Conservation (phyloP, 1,140 invertebrate species). For the Harpegnathos saltator region DNA sequence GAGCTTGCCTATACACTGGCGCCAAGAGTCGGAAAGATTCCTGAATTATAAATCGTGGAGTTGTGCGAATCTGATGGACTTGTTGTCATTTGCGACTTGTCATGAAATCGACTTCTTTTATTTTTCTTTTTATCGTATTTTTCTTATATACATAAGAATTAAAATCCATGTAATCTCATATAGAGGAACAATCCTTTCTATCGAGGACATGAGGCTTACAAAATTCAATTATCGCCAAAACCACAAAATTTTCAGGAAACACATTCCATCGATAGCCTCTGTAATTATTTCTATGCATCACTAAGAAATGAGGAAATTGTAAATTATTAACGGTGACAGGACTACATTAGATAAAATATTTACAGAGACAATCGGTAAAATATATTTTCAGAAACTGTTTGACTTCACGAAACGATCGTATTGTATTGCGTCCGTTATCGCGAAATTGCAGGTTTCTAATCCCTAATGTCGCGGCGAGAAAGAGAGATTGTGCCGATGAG, state of each 20-base stretch:
- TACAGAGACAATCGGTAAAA: slow-evolving; percentile 3
- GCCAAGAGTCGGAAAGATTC: slow-evolving; percentile 70
- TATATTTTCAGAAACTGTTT: slow-evolving; percentile 5
- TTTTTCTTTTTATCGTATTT: slow-evolving; percentile 19
- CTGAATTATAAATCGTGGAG: slow-evolving; percentile 11
- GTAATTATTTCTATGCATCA: not conserved
- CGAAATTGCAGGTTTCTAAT: slow-evolving; percentile 20
- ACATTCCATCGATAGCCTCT: not conserved
- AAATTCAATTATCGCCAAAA: not conserved
- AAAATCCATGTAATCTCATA: slow-evolving; percentile 24
- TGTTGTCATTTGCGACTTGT: not conserved
- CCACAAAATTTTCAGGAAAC: not conserved
- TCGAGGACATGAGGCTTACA: not conserved
- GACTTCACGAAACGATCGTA: not conserved
- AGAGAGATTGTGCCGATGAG: slow-evolving; percentile 29
- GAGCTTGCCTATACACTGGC: slow-evolving; percentile 72
- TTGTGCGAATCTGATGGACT: not conserved
- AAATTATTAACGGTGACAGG: not conserved
- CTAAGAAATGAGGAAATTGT: not conserved
- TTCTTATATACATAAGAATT: slow-evolving; percentile 8
- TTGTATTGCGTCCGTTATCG: not conserved
- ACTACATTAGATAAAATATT: not conserved
- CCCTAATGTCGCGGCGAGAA: not conserved
- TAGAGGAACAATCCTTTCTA: not conserved
- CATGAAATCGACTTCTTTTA: not conserved